Percentiles rank a stretch among this genome's conserved stretches.
Evolutionary conservation across 2,888 invertebrate genomes (phyloP).

Genomic region (Cheilosia vulpina): DNA sequence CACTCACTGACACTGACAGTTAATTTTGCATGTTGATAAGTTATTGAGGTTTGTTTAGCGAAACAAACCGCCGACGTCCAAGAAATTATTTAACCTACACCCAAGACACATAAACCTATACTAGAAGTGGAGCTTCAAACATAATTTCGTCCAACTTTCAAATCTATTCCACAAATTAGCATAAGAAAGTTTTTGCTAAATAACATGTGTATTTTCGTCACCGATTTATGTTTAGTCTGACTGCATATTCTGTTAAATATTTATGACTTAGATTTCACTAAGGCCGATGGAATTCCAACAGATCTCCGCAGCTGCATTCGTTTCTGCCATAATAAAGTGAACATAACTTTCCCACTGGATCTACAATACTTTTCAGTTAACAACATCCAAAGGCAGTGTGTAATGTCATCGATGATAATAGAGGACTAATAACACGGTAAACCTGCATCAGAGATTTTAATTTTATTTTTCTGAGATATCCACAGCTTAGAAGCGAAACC

Average conservation of each 20-base stretch:
- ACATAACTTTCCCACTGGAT: neutral
- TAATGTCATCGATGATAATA: constrained; percentile 15
- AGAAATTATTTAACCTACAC: too few species aligned
- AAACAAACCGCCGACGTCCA: too few species aligned
- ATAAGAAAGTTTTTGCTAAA: constrained; percentile 66
- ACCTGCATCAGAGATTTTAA: constrained; percentile 11
- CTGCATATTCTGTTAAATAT: constrained; percentile 51
- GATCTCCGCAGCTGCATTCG: constrained; percentile 14
- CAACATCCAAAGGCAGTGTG: too few species aligned
- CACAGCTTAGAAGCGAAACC: neutral
- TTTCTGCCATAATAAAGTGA: neutral
- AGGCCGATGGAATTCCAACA: constrained; percentile 23
- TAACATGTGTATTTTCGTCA: constrained; percentile 26
- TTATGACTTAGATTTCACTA: constrained; percentile 54
- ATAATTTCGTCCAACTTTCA: constrained; percentile 2
- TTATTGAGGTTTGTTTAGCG: too few species aligned
- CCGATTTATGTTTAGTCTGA: constrained; percentile 6
- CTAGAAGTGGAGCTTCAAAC: too few species aligned
- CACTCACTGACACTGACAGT: too few species aligned
- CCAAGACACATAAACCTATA: too few species aligned
- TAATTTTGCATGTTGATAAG: too few species aligned
- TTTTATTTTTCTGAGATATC: neutral
- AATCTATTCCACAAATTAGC: constrained; percentile 41
- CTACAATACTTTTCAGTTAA: neutral
- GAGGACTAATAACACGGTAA: constrained; percentile 23